A percentile compares a stretch with the other conserved stretches of the same genome.
Evolutionary conservation across 2,113 vertebrate species (phyloP).

Genomic region (Natator depressus): DNA sequence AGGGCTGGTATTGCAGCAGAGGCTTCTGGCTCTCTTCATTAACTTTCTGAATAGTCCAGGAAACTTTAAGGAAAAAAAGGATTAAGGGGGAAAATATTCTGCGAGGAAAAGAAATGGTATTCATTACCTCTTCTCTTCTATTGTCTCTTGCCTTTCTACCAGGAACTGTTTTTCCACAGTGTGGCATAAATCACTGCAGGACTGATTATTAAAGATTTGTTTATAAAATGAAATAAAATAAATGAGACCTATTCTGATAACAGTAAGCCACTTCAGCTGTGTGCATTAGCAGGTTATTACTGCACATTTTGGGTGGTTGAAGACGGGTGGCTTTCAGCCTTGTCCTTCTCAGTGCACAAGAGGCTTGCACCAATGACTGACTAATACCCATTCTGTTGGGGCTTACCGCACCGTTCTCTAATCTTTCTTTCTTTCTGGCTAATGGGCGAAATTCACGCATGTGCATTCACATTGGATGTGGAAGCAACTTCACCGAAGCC

Average conservation of each 20-base stretch:
- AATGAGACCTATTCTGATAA: neutral
- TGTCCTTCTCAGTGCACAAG: neutral
- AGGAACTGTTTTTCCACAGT: no score
- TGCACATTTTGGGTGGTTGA: neutral
- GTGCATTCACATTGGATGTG: neutral
- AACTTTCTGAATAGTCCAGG: neutral
- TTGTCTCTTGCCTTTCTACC: neutral
- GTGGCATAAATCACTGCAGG: neutral
- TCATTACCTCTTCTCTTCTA: neutral
- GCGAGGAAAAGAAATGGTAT: neutral
- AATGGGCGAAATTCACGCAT: neutral
- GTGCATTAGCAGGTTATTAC: neutral
- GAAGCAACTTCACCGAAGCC: neutral
- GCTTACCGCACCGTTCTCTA: neutral
- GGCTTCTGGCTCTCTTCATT: neutral
- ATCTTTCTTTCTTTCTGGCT: neutral
- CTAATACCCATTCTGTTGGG: neutral
- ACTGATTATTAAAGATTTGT: neutral
- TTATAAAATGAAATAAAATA: neutral
- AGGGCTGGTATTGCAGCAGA: neutral
- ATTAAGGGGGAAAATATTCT: neutral
- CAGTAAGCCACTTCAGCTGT: neutral
- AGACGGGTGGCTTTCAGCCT: neutral
- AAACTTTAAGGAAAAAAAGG: neutral
- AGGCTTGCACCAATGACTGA: fast-evolving